Evolutionary conservation across 2,888 invertebrate species (phyloP).

Genomic region (Nasonia oneida): DNA sequence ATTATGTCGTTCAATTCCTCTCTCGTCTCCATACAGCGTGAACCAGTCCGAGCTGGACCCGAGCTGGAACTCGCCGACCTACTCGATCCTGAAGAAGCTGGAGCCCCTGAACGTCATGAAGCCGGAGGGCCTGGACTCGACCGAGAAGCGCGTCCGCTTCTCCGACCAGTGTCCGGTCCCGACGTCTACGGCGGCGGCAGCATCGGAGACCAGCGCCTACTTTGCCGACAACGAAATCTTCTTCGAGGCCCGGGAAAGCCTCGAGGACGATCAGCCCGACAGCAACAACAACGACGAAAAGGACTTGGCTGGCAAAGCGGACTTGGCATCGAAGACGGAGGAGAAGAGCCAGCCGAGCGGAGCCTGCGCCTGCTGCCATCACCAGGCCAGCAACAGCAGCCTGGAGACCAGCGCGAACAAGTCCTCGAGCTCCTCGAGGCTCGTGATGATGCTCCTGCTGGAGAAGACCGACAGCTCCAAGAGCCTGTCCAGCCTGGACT

Average conservation of each 20-base stretch:
- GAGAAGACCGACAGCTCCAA: conserved; percentile 69
- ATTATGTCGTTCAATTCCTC: no score
- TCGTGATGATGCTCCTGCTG: conserved; percentile 75
- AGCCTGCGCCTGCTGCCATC: neutral
- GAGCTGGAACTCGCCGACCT: conserved; percentile 37
- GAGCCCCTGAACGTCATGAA: conserved; percentile 32
- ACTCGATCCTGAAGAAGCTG: conserved; percentile 33
- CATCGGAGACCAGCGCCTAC: conserved; percentile 16
- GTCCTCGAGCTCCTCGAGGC: conserved; percentile 61
- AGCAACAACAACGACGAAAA: conserved; percentile 3
- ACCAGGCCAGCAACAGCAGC: neutral
- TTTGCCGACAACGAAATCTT: conserved; percentile 49
- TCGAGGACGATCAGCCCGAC: neutral
- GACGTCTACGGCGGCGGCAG: neutral
- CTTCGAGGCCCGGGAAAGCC: conserved; percentile 51
- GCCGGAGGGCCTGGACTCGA: conserved; percentile 33
- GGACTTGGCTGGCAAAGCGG: neutral
- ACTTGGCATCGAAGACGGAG: neutral
- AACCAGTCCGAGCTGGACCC: conserved; percentile 46
- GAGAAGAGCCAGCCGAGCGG: neutral
- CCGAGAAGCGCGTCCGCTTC: conserved; percentile 56
- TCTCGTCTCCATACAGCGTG: conserved; percentile 6
- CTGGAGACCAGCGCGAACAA: neutral
- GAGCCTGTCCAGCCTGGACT: conserved; percentile 63
- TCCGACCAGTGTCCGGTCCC: conserved; percentile 44